A percentile compares a stretch with the other conserved stretches of the same genome.
phyloP scores from a whole-genome alignment of 2,113 vertebrate genomes.

The Castor canadensis region DNA sequence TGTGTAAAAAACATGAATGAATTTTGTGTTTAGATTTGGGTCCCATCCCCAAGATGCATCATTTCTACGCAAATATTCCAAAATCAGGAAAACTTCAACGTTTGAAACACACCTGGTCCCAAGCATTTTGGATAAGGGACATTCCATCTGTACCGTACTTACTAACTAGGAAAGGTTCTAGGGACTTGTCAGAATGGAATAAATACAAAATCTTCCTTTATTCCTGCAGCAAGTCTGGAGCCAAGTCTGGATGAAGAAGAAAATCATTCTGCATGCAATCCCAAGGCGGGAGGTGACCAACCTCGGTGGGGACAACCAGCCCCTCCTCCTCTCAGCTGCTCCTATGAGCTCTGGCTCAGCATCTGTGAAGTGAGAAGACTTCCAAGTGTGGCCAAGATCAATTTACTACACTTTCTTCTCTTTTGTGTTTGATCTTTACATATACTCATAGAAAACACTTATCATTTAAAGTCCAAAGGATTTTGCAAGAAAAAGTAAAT shows the following conservation, averaged over 20 bases:
- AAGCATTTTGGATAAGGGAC: not conserved
- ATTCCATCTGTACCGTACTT: not conserved
- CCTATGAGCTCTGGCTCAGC: not conserved
- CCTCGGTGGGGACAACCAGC: not conserved
- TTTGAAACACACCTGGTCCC: not conserved
- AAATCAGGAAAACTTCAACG: not conserved
- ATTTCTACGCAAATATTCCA: not conserved
- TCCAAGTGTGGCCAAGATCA: constrained; percentile 28
- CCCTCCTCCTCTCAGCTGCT: not conserved
- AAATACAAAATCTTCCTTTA: not conserved
- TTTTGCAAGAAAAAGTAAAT: not conserved
- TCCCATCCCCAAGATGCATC: not conserved
- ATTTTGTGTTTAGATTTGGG: not conserved
- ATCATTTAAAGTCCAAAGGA: constrained; percentile 24
- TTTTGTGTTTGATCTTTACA: not conserved
- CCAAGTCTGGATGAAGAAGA: not conserved
- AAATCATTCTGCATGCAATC: not conserved
- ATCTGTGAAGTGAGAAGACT: not conserved
- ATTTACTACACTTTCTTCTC: not conserved
- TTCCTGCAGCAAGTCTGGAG: not conserved
- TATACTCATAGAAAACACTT: not conserved
- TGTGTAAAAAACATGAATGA: not conserved
- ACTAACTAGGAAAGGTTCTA: not conserved
- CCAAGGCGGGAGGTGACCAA: not conserved
- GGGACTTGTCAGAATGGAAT: not conserved